Evolutionary conservation across 1,140 invertebrate genomes (phyloP).

Genomic region (Acromyrmex echinatior): DNA sequence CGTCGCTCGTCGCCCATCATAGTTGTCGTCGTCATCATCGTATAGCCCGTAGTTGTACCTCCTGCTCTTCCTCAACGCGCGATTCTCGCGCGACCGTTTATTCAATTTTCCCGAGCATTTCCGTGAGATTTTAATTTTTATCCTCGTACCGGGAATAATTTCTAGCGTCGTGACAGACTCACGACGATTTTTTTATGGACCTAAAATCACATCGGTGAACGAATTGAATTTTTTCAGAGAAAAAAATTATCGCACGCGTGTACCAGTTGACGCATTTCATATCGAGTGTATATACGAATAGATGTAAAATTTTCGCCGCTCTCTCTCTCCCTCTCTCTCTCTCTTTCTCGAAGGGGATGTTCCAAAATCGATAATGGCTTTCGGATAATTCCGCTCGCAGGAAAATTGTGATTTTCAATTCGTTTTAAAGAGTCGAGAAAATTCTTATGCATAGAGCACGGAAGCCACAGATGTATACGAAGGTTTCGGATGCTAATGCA

Average conservation of each 20-base stretch:
- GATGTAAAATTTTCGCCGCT: slow-evolving; percentile 10
- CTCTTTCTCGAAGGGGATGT: not conserved
- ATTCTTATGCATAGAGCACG: slow-evolving; percentile 48
- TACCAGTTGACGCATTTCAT: not conserved
- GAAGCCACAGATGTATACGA: slow-evolving; percentile 32
- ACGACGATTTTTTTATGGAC: not conserved
- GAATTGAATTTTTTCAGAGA: not conserved
- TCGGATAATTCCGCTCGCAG: slow-evolving; percentile 36
- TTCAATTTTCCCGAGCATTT: slow-evolving; percentile 42
- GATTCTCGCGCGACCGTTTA: slow-evolving; percentile 53
- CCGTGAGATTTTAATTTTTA: slow-evolving; percentile 48
- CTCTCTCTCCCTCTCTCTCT: not conserved
- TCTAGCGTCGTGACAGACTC: not conserved
- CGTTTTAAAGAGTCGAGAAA: slow-evolving; percentile 17
- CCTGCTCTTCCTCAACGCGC: slow-evolving; percentile 21
- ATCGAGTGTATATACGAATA: not conserved
- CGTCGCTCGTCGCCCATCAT: slow-evolving; percentile 21
- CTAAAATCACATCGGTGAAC: not conserved
- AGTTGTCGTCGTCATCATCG: slow-evolving; percentile 23
- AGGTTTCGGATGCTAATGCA: slow-evolving; percentile 44
- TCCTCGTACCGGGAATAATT: slow-evolving; percentile 26
- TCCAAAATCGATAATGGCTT: slow-evolving; percentile 47
- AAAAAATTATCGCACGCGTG: not conserved
- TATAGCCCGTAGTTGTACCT: not conserved
- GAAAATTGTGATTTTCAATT: slow-evolving; percentile 37